Evolutionary conservation across 2,797 vertebrate species (phyloP), one percentile per base, ranked within the genome.

Genomic region (Halcyon smyrnensis): DNA sequence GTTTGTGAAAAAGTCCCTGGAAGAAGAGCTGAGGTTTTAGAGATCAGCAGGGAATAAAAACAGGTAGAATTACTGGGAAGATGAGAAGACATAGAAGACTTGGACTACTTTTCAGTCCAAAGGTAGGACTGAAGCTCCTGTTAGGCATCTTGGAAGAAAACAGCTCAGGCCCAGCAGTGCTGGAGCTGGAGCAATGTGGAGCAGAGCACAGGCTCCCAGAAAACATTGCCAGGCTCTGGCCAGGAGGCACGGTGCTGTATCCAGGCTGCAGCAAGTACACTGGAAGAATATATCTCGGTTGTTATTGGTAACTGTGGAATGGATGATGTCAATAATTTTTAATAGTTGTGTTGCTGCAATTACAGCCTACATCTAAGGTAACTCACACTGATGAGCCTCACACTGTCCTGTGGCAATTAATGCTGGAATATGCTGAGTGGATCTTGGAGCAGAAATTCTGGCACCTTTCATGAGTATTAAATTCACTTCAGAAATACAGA

Each of bases 311-410:
- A 93, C 84, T 89, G 41, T 53, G 70, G 32, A 45, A 69, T 36
- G 75, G 65, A 91, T 83, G 54, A 89, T 87, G 78, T 48, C 64
- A 91, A 60, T 84, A 71, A 94, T 57, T 84, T 94, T 69, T 87
- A 86, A 81, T 63, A 90, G 73, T 39, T 43, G 75, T n/a, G 32
- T 45, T 84, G 37, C 62, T 86, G 86, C 69, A 84, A 84, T 78
- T 78, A 25, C 37, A 84, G 59, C 50, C 81, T 64, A 36, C 2
- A 0, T 9, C 50, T 54, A 46, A 62, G 37, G 54, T 37, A 90
- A 64, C 0, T 6, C 69, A 73, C 59, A 81, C 62, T 56, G 46
- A 60, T 13, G 43, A 76, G 62, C 46, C 51, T 79, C 20, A 50
- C 27, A 2, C n/a, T 51, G 51, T 60, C 63, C 75, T 63, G 74